A percentile compares a stretch with the other conserved stretches of the same genome.
These are phyloP conservation scores for Phalacrocorax brasilianus DNA, from an alignment of 2,113 vertebrate genomes.

Conservation along the genomic window DNA sequence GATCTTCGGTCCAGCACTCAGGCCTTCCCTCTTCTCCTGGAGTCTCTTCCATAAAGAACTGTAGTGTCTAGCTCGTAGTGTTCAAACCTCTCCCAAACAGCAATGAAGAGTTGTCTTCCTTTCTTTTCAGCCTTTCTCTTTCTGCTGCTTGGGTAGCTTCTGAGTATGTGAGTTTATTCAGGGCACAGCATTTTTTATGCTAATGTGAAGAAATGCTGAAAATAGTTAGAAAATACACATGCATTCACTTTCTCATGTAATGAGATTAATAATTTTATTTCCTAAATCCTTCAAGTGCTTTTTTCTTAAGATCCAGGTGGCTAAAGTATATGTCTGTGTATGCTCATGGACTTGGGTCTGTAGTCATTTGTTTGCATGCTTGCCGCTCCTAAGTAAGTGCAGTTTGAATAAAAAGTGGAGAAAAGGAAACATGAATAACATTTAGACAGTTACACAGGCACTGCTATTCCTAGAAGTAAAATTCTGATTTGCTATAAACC, in stretches of 20 bases:
- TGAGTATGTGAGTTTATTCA: background rate
- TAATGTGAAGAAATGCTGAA: background rate
- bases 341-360: background rate
- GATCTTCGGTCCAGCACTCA: background rate
- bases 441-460: background rate
- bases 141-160: background rate
- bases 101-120: background rate
- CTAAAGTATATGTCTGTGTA: background rate
- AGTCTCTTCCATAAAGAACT: background rate
- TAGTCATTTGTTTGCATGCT: rapidly evolving
- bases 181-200: background rate
- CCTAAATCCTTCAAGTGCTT: background rate
- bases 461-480: background rate
- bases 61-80: background rate
- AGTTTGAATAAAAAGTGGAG: background rate
- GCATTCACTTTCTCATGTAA: background rate
- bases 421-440: background rate
- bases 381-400: background rate
- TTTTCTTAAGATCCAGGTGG: background rate
- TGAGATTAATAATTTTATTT: background rate
- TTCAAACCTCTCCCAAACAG: background rate
- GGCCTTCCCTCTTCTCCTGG: background rate
- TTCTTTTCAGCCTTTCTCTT: background rate
- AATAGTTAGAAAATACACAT: background rate
- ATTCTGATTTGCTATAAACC: background rate